phyloP scores from a whole-genome alignment of 2,797 vertebrate species.

The Xerus rutilus region DNA sequence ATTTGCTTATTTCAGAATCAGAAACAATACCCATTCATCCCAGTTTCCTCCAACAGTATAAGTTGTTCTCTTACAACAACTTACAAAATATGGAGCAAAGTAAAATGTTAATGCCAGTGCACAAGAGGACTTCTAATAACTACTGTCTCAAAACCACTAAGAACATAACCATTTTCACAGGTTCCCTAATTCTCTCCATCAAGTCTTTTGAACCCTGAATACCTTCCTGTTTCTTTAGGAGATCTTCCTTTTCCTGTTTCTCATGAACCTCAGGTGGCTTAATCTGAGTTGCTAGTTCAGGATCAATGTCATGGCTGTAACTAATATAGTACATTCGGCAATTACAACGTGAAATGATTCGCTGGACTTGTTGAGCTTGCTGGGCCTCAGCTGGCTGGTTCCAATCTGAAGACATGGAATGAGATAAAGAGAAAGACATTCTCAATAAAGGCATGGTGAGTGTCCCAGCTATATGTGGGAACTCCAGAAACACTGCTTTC shows the following conservation, averaged over 20 bases:
- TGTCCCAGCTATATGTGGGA: neutral
- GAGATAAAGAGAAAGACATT: slow-evolving; percentile 38
- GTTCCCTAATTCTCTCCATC: neutral
- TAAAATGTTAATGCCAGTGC: neutral
- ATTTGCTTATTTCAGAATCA: slow-evolving; percentile 51
- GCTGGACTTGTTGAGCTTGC: slow-evolving; percentile 97
- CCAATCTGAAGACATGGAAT: slow-evolving; percentile 91
- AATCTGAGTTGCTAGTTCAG: slow-evolving; percentile 97
- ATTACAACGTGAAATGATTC: slow-evolving; percentile 98
- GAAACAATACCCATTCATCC: slow-evolving; percentile 21
- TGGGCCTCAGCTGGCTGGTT: slow-evolving; percentile 97
- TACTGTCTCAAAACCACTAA: slow-evolving; percentile 15
- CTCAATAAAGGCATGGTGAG: neutral
- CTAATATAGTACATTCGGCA: slow-evolving; percentile 99
- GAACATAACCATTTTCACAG: slow-evolving; percentile 60
- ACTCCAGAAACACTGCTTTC: slow-evolving; percentile 60
- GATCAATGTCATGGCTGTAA: slow-evolving; percentile 98
- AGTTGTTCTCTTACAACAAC: slow-evolving; percentile 8
- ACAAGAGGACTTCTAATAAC: slow-evolving; percentile 1
- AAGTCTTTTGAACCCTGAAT: slow-evolving; percentile 49
- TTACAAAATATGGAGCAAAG: slow-evolving; percentile 20
- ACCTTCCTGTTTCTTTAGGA: slow-evolving; percentile 99
- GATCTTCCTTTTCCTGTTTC: slow-evolving; percentile 96
- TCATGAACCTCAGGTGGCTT: slow-evolving; percentile 95
- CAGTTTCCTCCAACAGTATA: slow-evolving; percentile 32